Conservation (phyloP, 1,140 invertebrate genomes). For the Coelopa frigida region DNA sequence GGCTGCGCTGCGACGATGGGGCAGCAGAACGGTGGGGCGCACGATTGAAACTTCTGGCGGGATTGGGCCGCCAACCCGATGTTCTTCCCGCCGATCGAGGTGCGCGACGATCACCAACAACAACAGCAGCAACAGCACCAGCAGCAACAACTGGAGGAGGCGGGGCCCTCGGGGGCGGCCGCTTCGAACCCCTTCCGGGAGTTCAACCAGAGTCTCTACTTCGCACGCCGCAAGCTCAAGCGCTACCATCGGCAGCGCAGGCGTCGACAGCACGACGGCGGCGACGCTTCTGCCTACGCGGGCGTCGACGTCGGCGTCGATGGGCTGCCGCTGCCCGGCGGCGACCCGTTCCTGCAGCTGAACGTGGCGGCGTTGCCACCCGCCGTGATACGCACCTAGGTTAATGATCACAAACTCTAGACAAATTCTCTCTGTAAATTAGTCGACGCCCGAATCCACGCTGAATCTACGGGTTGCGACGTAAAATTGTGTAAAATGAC, state of each 20-base stretch:
- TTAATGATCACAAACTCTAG: constrained; percentile 4
- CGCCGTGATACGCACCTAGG: constrained; percentile 20
- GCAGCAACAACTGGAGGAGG: neutral
- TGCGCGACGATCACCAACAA: constrained; percentile 16
- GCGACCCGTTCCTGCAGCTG: constrained; percentile 7
- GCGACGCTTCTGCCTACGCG: neutral
- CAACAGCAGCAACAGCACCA: constrained; percentile 2
- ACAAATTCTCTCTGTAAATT: too few species aligned
- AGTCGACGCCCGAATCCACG: too few species aligned
- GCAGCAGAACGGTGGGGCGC: constrained; percentile 56
- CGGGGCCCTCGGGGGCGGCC: neutral
- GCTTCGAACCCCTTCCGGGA: constrained; percentile 23
- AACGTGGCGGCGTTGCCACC: constrained; percentile 15
- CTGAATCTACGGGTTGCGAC: too few species aligned
- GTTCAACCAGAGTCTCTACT: constrained; percentile 33
- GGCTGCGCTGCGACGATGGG: constrained; percentile 35
- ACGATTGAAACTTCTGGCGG: constrained; percentile 52
- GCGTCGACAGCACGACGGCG: constrained; percentile 9
- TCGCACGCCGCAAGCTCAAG: constrained; percentile 34
- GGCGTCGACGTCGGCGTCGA: neutral
- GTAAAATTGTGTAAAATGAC: too few species aligned
- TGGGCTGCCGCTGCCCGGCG: constrained; percentile 12
- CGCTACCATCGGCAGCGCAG: constrained; percentile 29
- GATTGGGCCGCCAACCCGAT: constrained; percentile 44
- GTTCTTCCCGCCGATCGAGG: constrained; percentile 29